These are phyloP conservation scores for Oxystoma pomonae DNA, from an alignment of 2,888 invertebrate genomes.

Conservation along the genomic window DNA sequence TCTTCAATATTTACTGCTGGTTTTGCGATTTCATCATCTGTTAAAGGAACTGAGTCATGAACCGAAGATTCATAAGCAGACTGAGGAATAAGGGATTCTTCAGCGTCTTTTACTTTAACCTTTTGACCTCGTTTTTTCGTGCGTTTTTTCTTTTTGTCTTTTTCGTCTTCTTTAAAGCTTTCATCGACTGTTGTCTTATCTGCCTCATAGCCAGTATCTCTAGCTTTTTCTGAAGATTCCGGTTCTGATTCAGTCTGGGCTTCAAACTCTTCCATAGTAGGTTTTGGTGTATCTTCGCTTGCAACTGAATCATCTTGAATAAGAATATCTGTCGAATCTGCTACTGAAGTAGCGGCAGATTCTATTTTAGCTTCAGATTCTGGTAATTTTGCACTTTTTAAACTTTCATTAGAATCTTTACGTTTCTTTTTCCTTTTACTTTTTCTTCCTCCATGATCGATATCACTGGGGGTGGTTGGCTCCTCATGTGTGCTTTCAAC, in stretches of 20 bases:
- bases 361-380: conserved; percentile 24
- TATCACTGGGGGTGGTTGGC: conserved; percentile 42
- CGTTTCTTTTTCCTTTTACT: conserved; percentile 64
- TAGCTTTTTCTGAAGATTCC: conserved; percentile 45
- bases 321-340: conserved; percentile 53
- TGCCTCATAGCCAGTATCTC: conserved; percentile 69
- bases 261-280: conserved; percentile 48
- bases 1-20: conserved; percentile 28
- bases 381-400: conserved; percentile 29
- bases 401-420: conserved; percentile 45
- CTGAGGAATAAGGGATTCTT: conserved; percentile 49
- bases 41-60: conserved; percentile 42
- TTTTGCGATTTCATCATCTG: conserved; percentile 42
- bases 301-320: conserved; percentile 48
- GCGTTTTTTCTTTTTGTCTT: conserved; percentile 44
- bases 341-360: conserved; percentile 50
- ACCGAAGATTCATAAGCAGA: conserved; percentile 48
- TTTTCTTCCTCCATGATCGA: conserved; percentile 52
- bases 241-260: conserved; percentile 37
- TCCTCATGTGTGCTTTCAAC: conserved; percentile 41
- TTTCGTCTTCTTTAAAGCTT: conserved; percentile 49
- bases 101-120: conserved; percentile 50
- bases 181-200: conserved; percentile 62
- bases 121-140: conserved; percentile 49
- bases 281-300: conserved; percentile 54